These are phyloP conservation scores for Arctopsyche grandis DNA, from an alignment of 1,140 invertebrate genomes.

Conservation along the genomic window DNA sequence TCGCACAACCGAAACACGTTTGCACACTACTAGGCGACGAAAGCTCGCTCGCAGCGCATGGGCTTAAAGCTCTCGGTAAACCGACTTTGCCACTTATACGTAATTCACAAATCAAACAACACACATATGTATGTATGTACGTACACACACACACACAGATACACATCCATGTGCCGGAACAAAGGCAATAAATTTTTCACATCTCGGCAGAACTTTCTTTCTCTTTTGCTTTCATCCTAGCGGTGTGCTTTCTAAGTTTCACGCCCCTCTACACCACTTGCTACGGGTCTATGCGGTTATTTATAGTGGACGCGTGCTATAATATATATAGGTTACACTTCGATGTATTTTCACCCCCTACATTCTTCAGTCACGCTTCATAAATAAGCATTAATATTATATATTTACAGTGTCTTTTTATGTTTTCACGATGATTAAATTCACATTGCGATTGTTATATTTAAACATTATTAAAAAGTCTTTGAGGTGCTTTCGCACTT, in stretches of 20 bases:
- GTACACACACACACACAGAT: not conserved
- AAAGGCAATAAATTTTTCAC: slow-evolving; percentile 56
- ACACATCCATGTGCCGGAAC: slow-evolving; percentile 44
- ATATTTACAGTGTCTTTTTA: not conserved
- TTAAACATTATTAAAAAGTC: not conserved
- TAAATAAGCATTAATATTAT: slow-evolving; percentile 26
- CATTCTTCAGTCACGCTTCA: slow-evolving; percentile 28
- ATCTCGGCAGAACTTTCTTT: slow-evolving; percentile 53
- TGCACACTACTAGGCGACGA: slow-evolving; percentile 28
- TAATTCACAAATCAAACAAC: slow-evolving; percentile 55
- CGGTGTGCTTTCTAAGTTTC: slow-evolving; percentile 43
- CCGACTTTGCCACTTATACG: slow-evolving; percentile 51
- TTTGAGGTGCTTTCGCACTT: slow-evolving; percentile 55
- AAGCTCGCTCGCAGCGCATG: slow-evolving; percentile 27
- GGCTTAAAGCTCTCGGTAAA: slow-evolving; percentile 42
- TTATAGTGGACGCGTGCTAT: slow-evolving; percentile 53
- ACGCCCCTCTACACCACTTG: slow-evolving; percentile 48
- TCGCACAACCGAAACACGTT: slow-evolving; percentile 44
- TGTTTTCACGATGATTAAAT: no score
- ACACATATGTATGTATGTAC: no score
- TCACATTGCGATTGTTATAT: no score
- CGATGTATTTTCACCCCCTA: slow-evolving; percentile 36
- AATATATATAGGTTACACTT: slow-evolving; percentile 42
- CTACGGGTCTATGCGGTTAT: slow-evolving; percentile 51
- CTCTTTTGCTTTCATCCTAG: slow-evolving; percentile 36